These are phyloP conservation scores for Phymanthus crucifer DNA, from an alignment of 92 coral and sea anemone genomes.

Conservation along the genomic window DNA sequence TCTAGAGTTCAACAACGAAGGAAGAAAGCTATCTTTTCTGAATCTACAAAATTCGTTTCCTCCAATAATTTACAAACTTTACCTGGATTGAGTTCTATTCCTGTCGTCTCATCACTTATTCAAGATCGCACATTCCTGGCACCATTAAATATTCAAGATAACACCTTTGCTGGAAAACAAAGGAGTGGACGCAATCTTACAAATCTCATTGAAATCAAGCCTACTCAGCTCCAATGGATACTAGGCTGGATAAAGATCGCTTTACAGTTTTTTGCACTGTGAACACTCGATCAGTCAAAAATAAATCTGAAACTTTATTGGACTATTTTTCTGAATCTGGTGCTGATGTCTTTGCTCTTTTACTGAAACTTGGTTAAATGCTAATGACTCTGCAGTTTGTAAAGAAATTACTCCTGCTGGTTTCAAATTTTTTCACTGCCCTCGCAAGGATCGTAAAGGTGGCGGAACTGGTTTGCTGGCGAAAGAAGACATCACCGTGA, in stretches of 20 bases:
- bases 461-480: conserved; percentile 22
- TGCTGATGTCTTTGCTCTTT: conserved; percentile 9
- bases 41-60: not conserved
- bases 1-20: not conserved
- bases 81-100: not conserved
- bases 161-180: not conserved
- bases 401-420: conserved; percentile 14
- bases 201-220: not conserved
- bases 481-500: not conserved
- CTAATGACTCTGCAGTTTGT: conserved; percentile 23
- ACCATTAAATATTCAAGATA: not conserved
- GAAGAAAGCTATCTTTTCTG: not conserved
- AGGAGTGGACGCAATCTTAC: not conserved
- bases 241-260: too few relatives aligned
- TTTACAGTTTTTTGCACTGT: not conserved
- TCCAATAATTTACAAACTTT: not conserved
- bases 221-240: conserved; percentile 17
- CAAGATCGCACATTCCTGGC: not conserved
- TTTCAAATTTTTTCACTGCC: conserved; percentile 5
- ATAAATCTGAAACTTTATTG: conserved; percentile 5
- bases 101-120: not conserved
- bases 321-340: conserved; percentile 19
- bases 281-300: not conserved
- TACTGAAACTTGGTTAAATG: not conserved
- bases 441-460: conserved; percentile 27